Conservation (phyloP, 2,888 invertebrate species). For the Deilephila porcellus region DNA sequence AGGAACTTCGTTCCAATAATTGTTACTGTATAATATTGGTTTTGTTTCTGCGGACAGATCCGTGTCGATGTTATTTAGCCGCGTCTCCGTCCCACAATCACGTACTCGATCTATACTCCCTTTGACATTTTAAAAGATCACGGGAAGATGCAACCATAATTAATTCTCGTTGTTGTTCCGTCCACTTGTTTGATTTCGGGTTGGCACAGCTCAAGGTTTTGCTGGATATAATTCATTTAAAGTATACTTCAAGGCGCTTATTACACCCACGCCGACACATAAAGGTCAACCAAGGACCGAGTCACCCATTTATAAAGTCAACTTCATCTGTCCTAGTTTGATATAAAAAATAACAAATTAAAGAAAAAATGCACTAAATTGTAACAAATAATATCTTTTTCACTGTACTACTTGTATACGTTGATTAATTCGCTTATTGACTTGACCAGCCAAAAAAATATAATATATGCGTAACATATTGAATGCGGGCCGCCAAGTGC, state of each 20-base stretch:
- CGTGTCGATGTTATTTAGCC: too few relatives aligned
- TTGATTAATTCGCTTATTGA: too few relatives aligned
- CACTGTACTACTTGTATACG: too few relatives aligned
- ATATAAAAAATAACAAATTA: too few relatives aligned
- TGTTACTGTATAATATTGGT: too few relatives aligned
- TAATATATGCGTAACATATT: too few relatives aligned
- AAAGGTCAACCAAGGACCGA: constrained; percentile 1
- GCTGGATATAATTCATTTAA: not conserved
- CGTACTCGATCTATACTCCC: not conserved
- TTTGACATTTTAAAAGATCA: not conserved
- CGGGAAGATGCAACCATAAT: not conserved
- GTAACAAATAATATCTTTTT: too few relatives aligned
- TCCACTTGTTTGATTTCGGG: not conserved
- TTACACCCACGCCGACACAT: not conserved
- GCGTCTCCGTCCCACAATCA: not conserved
- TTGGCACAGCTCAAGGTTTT: not conserved
- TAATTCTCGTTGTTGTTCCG: not conserved
- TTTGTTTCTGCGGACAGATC: too few relatives aligned
- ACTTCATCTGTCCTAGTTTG: not conserved
- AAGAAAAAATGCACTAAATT: too few relatives aligned
- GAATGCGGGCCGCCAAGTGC: too few relatives aligned
- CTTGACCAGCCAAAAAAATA: too few relatives aligned
- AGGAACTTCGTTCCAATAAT: too few relatives aligned
- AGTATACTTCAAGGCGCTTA: not conserved
- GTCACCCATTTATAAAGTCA: not conserved